Base-by-base conservation (phyloP, 2,797 vertebrate species). In the Acanthurus tractus region DNA sequence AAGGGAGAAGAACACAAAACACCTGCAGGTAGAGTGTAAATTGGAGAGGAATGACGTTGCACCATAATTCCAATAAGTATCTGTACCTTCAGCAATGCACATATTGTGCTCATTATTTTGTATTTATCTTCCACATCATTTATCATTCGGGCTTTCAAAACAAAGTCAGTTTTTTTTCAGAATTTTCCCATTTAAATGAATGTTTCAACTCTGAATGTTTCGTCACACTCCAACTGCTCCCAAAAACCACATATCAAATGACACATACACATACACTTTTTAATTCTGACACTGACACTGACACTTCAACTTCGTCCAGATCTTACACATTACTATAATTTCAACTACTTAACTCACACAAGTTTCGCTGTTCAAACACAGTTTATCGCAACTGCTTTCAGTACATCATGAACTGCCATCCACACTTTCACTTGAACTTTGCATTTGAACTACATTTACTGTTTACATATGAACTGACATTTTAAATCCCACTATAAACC, bases 1-100 rank as follows among this genome's bases (percentile, higher is more conserved):
- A 8, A 29, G 25, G 22, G 29, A 56, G 34, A 52, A 44, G 2
- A 62, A 64, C 15, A 71, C 20, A 49, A 66, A 78, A 69, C 18
- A 73, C 29, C 71, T 77, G 57, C 23, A 70, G 62, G 44, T 12
- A 12, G 23, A 67, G 46, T 23, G 34, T 49, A 22, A 70, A 20
- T n/a, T 18, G n/a, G 25, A 34, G 17, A 58, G 13, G 14, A 58
- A 49, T 36, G 17, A 36, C 10, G 22, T 10, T 48, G 8, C 12
- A 48, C 4, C 4, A 46, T 9, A 29, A 42, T 18, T 44, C 10
- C 22, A 67, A 20, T 29, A n/a, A 13, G 6, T 48, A 1, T 57
- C 2, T 2, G 14, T 3, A 15, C 4, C 13, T 7, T 38, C 9
- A 29, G 40, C 23, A 2, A 20, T 36, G 22, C 23, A 34, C 40